Evolutionary conservation across 2,797 vertebrate species (phyloP).

Genomic region (Taeniopygia guttata): DNA sequence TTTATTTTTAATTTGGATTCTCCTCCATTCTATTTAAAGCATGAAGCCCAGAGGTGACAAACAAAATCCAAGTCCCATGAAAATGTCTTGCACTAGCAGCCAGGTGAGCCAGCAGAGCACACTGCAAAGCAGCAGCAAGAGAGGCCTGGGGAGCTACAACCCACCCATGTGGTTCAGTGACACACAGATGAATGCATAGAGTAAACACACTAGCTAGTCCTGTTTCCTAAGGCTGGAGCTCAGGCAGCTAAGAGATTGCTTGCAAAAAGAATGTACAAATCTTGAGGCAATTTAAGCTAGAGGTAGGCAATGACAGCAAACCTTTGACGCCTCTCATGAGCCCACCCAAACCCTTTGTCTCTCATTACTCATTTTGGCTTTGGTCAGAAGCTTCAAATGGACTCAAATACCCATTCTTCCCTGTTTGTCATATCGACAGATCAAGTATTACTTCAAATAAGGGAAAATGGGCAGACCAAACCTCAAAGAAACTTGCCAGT

Average conservation of each 20-base stretch:
- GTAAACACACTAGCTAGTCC: background rate
- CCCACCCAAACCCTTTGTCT: fast-evolving
- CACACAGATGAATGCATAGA: background rate
- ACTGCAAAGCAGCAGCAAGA: background rate
- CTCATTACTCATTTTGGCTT: background rate
- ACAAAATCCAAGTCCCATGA: background rate
- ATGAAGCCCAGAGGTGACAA: background rate
- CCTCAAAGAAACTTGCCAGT: background rate
- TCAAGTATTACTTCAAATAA: background rate
- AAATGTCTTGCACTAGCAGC: background rate
- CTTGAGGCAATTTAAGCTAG: background rate
- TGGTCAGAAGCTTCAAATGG: background rate
- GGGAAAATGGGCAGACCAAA: background rate
- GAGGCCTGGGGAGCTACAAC: background rate
- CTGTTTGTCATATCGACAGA: background rate
- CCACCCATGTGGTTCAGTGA: background rate
- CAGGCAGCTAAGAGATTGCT: background rate
- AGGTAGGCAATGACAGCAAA: background rate
- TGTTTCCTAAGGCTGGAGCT: background rate
- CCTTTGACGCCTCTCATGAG: background rate
- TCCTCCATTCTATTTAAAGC: background rate
- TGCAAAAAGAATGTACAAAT: background rate
- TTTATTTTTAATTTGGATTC: background rate
- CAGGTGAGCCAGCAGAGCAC: background rate
- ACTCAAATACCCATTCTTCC: background rate